These are phyloP conservation scores for Glareola pratincola DNA, from an alignment of 2,113 vertebrate genomes.

Conservation along the genomic window DNA sequence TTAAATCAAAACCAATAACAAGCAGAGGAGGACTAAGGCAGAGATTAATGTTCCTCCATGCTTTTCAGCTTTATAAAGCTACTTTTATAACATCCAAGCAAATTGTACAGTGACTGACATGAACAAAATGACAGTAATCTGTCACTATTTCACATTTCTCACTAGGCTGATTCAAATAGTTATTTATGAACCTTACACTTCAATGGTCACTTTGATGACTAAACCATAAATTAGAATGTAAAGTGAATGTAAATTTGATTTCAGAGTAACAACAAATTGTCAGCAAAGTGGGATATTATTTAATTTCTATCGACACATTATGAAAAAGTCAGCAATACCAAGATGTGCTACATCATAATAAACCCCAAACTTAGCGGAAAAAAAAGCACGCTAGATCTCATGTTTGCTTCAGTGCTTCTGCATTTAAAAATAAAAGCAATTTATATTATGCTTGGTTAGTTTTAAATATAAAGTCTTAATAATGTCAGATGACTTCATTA, in stretches of 20 bases:
- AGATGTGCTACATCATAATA: conserved; percentile 18
- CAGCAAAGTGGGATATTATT: conserved; percentile 39
- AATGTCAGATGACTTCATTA: not conserved
- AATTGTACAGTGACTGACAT: conserved; percentile 4
- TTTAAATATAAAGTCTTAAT: not conserved
- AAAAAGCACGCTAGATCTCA: not conserved
- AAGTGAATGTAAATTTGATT: conserved; percentile 61
- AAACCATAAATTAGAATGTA: conserved; percentile 66
- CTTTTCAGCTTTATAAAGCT: conserved; percentile 21
- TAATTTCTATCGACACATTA: conserved; percentile 48
- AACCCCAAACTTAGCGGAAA: not conserved
- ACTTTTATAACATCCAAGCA: not conserved
- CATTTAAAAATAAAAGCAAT: conserved; percentile 23
- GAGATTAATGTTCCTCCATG: conserved; percentile 1
- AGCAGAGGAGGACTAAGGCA: not conserved
- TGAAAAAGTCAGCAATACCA: conserved; percentile 47
- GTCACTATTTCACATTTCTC: conserved; percentile 37
- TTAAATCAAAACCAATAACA: not conserved
- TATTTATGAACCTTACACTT: conserved; percentile 57
- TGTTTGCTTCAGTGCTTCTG: not conserved
- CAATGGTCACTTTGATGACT: conserved; percentile 67
- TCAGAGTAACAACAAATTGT: conserved; percentile 43
- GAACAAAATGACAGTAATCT: conserved; percentile 51
- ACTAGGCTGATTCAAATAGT: conserved; percentile 16
- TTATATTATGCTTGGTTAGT: not conserved